Base-by-base conservation (phyloP, 2,797 vertebrate genomes). In the Manis javanica region DNA sequence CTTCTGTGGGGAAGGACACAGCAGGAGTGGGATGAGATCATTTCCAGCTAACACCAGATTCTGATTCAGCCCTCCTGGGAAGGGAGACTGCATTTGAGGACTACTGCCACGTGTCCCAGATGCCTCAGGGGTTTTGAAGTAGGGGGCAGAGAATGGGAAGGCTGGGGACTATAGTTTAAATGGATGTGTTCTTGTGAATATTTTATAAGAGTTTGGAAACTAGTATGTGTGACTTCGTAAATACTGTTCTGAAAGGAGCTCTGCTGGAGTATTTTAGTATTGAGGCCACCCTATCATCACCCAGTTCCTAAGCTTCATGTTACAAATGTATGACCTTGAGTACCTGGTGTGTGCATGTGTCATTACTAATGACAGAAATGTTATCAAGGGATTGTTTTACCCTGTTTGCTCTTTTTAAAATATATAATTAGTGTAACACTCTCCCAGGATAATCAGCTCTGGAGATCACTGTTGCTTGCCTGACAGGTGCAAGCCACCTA, bases 401-500 rank as follows among this genome's bases (percentile, higher is more conserved):
- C 89, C 95, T 95, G 96, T 98, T 98, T 98, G 96, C 97, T 98
- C 90, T 95, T 98, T 93, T 19, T 19, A 59, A 63, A 31, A 93
- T 11, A 98, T 98, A 96, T 97, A 98, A 98, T 98, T 98, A 98
- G 97, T 97, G 95, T 97, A 98, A 98, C 98, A 96, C 87, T 97
- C 79, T 98, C 95, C 96, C 97, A 88, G 96, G 98, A 98, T 98
- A 98, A 98, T 98, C 98, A 97, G 97, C 97, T 97, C 97, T 97
- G 97, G 96, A 98, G 97, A 98, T 98, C 96, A 90, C 98, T 97
- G 97, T 97, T 87, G 61, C 97, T 93, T 95, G 97, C 86, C 0
- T 98, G 98, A 98, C 91, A 97, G 98, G 98, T 98, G 97, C 98
- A 98, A 97, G 97, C 95, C 95, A 96, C 96, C 96, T 98, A 98